Base-by-base conservation (phyloP, 2,797 vertebrate species). In the Mormyrus hasselquistii region DNA sequence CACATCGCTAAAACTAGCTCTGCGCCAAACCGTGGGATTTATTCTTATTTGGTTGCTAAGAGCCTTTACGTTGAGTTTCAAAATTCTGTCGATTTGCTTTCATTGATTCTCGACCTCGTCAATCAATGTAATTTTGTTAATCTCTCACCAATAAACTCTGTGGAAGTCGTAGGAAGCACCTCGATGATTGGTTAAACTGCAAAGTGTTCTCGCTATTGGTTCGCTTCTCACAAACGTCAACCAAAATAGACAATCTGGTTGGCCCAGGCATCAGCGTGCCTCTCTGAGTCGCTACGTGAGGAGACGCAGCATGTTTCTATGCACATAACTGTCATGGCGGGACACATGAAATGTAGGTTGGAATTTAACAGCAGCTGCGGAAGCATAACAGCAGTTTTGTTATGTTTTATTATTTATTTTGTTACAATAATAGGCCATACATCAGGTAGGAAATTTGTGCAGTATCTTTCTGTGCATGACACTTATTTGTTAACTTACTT, bases 291-390 rank as follows among this genome's bases (percentile, higher is more conserved):
- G 2, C 4, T 29, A 87, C 0, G 87, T 88, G 0, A 50, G 12
- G 25, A 86, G 52, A 92, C 10, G 92, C 91, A 87, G 69, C 50
- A 49, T 9, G 79, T 69, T 88, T 3, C 34, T 87, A 47, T 88
- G 59, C 50, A 87, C 7, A 65, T 9, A 10, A 19, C 89, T 83
- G 89, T 92, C 90, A 93, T 93, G 92, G 92, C 92, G 92, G 90
- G 92, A 92, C 89, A 90, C 89, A 92, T 92, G 90, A 93, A 92
- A 88, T 88, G 22, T 22, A 69, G 88, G 89, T 83, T 84, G 49
- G 87, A 19, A 25, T 90, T 90, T 62, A 1, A 89, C 53, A 88
- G 88, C 38, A 73, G 34, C 22, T 86, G 34, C 12, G 41, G 88
- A 69, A 79, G 44, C 49, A 12, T 57, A 1, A 12, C 16, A 87